Evolutionary conservation across 1,140 invertebrate genomes (phyloP), one percentile per base, ranked within the genome.

Genomic region (Bombus consobrinus): DNA sequence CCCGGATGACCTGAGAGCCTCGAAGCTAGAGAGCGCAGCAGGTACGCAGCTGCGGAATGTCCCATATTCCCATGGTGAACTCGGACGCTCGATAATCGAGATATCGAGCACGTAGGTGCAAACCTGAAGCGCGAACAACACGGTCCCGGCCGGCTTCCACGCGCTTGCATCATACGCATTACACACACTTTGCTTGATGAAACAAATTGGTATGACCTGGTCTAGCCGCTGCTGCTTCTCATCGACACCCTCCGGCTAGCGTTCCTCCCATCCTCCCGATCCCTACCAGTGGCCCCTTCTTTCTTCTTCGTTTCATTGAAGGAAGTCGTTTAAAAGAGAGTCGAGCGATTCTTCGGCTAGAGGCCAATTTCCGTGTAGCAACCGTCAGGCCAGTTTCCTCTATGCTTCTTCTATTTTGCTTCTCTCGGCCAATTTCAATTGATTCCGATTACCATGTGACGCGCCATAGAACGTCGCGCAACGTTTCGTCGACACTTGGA

Each of bases 181-280:
- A 83, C 64, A 18, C 83, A 74, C 80, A 85, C 82, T 81, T 79
- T 80, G 73, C 88, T 90, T 90, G 82, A 90, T 90, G 85, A 85
- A 87, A 86, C 88, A 86, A 90, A 90, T 90, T 90, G 88, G 68
- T 89, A 86, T 90, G 88, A 89, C 88, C 88, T 85, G 88, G 87
- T 89, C 88, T 90, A 84, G 80, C 72, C 73, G 62, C 41, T 76
- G 81, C 15, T 57, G 62, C 83, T 85, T 85, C 76, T 85, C 83
- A 85, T 85, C 83, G 83, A 80, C 83, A 85, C 83, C 83, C 83
- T 85, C 83, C 57, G 39, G 76, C 83, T 59, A 79, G 76, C 32
- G n/a, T n/a, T 18, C 12, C 59, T 41, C 28, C 25, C 59, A 22
- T 72, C 68, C 22, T 4, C n/a, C 22, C 34, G 47, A 53, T n/a